A percentile compares a stretch with the other conserved stretches of the same genome.
Evolutionary conservation across 1,140 invertebrate species (phyloP).

Genomic region (Subanguina moxae): DNA sequence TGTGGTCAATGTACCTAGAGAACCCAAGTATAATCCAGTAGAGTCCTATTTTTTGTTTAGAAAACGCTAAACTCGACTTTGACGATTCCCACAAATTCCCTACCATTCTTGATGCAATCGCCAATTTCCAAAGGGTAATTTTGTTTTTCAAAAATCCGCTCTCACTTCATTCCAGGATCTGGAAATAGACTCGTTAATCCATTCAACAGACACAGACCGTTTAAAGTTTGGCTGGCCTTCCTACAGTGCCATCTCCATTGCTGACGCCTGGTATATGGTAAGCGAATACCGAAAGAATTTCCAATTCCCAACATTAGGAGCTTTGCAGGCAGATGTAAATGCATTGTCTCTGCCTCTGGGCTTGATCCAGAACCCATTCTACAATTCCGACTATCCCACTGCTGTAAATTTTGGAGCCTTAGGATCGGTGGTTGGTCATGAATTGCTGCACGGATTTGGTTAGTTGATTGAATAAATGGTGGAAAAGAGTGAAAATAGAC

Average conservation of each 20-base stretch:
- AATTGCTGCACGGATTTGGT: slow-evolving; percentile 65
- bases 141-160: no score
- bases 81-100: not conserved
- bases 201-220: not conserved
- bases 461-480: not conserved
- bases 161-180: not conserved
- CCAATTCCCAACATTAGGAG: not conserved
- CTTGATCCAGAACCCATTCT: slow-evolving; percentile 64
- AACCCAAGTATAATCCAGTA: no score
- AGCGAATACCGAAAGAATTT: not conserved
- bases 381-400: slow-evolving; percentile 65
- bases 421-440: slow-evolving; percentile 66
- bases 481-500: not conserved
- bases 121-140: not conserved
- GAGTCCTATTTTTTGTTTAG: no score
- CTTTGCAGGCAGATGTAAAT: not conserved
- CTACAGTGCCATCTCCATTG: not conserved
- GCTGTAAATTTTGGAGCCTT: slow-evolving; percentile 64
- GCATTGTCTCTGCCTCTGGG: slow-evolving; percentile 18
- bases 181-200: not conserved
- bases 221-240: not conserved
- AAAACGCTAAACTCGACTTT: not conserved
- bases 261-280: slow-evolving; percentile 3
- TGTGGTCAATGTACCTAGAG: no score
- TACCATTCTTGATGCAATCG: not conserved